phyloP scores from a whole-genome alignment of 2,113 vertebrate species.

The Sceloporus tristichus region DNA sequence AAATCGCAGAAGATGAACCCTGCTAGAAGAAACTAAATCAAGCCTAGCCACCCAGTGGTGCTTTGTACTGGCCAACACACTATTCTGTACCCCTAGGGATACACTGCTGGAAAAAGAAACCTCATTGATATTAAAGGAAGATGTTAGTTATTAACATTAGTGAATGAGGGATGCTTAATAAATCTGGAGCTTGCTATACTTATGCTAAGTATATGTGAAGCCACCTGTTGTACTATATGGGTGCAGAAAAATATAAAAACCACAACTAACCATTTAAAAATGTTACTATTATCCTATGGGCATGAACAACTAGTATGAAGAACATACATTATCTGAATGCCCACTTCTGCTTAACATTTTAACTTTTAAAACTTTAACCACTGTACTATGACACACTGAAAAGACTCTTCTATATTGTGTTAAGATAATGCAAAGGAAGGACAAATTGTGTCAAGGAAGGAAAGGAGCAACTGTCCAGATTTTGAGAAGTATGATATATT shows the following conservation, averaged over 20 bases:
- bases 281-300: accelerated
- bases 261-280: not conserved
- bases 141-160: accelerated
- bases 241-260: accelerated
- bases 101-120: not conserved
- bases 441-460: not conserved
- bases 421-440: not conserved
- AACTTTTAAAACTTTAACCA: not conserved
- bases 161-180: not conserved
- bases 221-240: not conserved
- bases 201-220: not conserved
- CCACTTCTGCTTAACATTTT: not conserved
- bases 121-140: not conserved
- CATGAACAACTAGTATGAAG: accelerated
- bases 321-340: not conserved
- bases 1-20: constrained; percentile 52
- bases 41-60: constrained; percentile 47
- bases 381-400: not conserved
- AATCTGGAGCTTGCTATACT: not conserved
- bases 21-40: constrained; percentile 64
- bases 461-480: not conserved
- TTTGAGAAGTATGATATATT: not conserved
- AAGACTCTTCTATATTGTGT: not conserved
- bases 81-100: not conserved
- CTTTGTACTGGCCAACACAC: not conserved